These are phyloP conservation scores for Therioaphis trifolii DNA, from an alignment of 2,888 invertebrate species.

Conservation along the genomic window DNA sequence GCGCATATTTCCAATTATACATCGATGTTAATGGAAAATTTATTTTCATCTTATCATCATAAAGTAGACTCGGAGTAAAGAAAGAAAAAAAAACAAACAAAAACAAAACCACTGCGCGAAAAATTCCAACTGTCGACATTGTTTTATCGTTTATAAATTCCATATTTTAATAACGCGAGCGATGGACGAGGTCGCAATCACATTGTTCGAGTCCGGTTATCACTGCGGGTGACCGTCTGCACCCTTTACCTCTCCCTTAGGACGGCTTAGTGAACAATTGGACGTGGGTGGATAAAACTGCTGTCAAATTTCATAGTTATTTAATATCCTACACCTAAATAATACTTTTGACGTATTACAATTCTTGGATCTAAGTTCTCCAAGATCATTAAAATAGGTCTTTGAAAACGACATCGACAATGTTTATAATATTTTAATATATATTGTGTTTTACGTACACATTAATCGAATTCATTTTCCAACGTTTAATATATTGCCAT, in stretches of 20 bases:
- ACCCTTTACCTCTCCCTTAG: constrained; percentile 15
- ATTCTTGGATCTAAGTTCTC: not conserved
- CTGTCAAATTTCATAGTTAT: constrained; percentile 41
- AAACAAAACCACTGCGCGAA: not conserved
- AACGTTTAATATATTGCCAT: constrained; percentile 17
- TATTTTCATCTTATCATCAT: constrained; percentile 45
- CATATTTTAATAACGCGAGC: constrained; percentile 41
- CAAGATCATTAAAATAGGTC: not conserved
- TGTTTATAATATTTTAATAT: not conserved
- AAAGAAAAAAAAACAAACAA: not conserved
- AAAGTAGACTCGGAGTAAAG: not conserved
- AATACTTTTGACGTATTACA: not conserved
- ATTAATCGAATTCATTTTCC: not conserved
- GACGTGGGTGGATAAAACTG: constrained; percentile 37
- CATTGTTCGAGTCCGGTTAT: constrained; percentile 54
- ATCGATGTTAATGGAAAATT: constrained; percentile 47
- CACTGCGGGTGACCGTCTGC: constrained; percentile 60
- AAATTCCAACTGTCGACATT: constrained; percentile 34
- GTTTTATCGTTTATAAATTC: constrained; percentile 56
- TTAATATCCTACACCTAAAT: not conserved
- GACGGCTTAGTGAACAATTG: constrained; percentile 28
- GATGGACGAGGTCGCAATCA: constrained; percentile 37
- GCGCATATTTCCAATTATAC: constrained; percentile 29
- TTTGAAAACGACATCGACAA: not conserved
- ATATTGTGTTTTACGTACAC: not conserved